Evolutionary conservation across 2,113 vertebrate genomes (phyloP), one percentile per base, ranked within the genome.

Genomic region (Stictonetta naevosa): DNA sequence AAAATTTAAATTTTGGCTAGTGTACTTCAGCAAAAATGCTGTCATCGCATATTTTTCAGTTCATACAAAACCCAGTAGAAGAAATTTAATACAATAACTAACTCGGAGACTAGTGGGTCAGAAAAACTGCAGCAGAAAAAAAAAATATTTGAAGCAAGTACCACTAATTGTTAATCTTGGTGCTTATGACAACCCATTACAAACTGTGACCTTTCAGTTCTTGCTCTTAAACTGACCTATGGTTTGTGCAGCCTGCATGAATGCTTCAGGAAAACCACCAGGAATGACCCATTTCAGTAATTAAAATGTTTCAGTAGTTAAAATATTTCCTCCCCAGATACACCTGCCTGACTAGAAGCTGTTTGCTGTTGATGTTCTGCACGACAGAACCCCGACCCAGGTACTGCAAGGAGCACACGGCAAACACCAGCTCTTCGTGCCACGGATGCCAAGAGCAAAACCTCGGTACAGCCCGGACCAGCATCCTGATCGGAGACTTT

Each of bases 41-140:
- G 40, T 80, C 92, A 93, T 82, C 68, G 90, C 46, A 8, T 78
- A 59, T 44, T 92, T 92, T 73, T 83, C 55, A 67, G 63, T 63
- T 83, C 34, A 31, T 64, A 83, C 64, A 86, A 80, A 92, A 62
- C 8, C 17, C 82, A 86, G 46, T 1, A 2, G 33, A 85, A 8
- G 36, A 93, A 83, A 96, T 87, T 71, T 83, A 63, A 79, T 91
- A 64, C 71, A 71, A 31, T 88, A 81, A 91, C 68, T 59, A 64
- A 83, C 56, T 75, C 40, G 28, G 60, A 90, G 25, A 58, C 1
- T 0, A 93, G 72, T 3, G 0, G 22, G 34, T 83, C 10, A 78
- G 84, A 90, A 77, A 73, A 83, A 31, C 50, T 48, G 23, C 52
- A 83, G 56, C 14, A 34, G 17, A 59, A 25, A 31, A 31, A 21